phyloP scores from a whole-genome alignment of 2,113 vertebrate species.

The Passer domesticus region DNA sequence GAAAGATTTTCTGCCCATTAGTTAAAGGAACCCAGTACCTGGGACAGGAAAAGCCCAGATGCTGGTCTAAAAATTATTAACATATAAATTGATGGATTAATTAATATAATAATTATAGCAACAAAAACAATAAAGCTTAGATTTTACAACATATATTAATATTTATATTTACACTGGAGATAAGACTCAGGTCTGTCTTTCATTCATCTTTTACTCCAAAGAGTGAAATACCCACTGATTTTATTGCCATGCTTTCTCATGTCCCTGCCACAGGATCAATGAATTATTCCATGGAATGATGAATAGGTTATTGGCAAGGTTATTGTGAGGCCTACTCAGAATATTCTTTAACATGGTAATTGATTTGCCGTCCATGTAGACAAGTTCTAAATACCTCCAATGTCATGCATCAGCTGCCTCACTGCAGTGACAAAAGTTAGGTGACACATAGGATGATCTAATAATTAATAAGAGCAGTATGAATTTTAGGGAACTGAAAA shows the following conservation, averaged over 20 bases:
- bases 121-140: not conserved
- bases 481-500: not conserved
- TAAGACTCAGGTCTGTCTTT: not conserved
- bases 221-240: not conserved
- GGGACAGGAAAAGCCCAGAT: not conserved
- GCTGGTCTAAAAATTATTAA: not conserved
- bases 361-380: not conserved
- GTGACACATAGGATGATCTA: not conserved
- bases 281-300: not conserved
- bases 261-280: not conserved
- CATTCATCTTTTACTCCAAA: not conserved
- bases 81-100: not conserved
- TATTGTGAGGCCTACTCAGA: not conserved
- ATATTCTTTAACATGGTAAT: not conserved
- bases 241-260: not conserved
- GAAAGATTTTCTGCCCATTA: not conserved
- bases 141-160: not conserved
- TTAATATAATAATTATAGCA: not conserved
- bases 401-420: not conserved
- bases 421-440: not conserved
- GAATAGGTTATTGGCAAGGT: not conserved
- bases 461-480: not conserved
- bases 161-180: not conserved
- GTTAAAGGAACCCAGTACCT: not conserved
- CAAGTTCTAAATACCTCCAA: not conserved